Evolutionary conservation across 2,797 vertebrate genomes (phyloP), one percentile per base, ranked within the genome.

Genomic region (Ceyx erithaca): DNA sequence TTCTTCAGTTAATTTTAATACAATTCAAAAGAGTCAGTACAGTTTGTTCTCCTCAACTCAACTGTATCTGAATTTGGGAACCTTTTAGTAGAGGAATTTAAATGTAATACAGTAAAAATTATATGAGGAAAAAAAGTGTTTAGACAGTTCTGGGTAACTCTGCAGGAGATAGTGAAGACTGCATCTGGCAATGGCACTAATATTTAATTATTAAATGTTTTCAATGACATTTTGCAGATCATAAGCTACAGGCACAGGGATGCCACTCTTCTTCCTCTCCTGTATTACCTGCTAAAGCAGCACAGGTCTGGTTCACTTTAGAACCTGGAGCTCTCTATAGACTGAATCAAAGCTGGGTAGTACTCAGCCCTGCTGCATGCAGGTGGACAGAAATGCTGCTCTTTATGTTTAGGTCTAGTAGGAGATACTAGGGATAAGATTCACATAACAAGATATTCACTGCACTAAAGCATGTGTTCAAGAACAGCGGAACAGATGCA

Each of bases 291-390:
- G 52, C 8, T 51, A 59, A 58, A 80, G 66, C 22, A 73, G 20
- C 28, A 12, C 12, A 5, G 5, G 17, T 37, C 11, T 25, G 17
- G 15, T 1, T 78, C 4, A 1, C 33, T n/a, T 4, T 9, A 12
- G 25, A 70, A 22, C 21, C 22, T 25, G n/a, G 12, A 18, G 19
- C 6, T 83, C 57, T 23, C 26, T 43, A n/a, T 2, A 25, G 33
- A 6, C 52, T n/a, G 31, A 45, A 80, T 52, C n/a, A 73, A 62
- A 83, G 8, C 13, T 33, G 35, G 4, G 10, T 7, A 15, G 10
- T 9, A 8, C 37, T 40, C 58, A 85, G 45, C 30, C 12, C 49
- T 49, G 33, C 41, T 64, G 49, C 61, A 7, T 14, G 51, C 41
- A 48, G 9, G 3, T n/a, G 30, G n/a, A 11, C 46, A 84, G 5